Evolutionary conservation across 2,888 invertebrate genomes (phyloP).

Genomic region (Scaptomyza caliginosa): DNA sequence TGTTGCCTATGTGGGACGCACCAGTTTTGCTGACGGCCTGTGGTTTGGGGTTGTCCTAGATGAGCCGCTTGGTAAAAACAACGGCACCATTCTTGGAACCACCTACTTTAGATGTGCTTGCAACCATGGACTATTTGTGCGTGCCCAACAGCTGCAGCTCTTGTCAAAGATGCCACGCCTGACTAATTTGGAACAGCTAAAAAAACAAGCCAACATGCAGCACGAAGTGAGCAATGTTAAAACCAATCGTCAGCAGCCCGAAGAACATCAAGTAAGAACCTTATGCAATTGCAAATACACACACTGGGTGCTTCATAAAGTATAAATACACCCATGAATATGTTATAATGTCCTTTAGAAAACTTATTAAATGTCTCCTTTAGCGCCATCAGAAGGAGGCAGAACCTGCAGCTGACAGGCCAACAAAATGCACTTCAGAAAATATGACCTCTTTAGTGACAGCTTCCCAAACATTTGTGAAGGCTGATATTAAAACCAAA

Average conservation of each 20-base stretch:
- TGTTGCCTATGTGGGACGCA: slow-evolving; percentile 95
- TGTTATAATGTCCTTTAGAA: background rate
- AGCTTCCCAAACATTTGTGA: slow-evolving; percentile 30
- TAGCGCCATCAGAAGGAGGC: slow-evolving; percentile 25
- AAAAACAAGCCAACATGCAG: slow-evolving; percentile 51
- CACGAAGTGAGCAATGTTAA: slow-evolving; percentile 46
- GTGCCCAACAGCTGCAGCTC: slow-evolving; percentile 90
- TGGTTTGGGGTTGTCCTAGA: slow-evolving; percentile 98
- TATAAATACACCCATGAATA: no score
- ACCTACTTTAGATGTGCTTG: slow-evolving; percentile 97
- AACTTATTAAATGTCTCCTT: background rate
- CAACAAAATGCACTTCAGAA: slow-evolving; percentile 18
- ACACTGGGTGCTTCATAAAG: background rate
- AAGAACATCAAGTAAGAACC: slow-evolving; percentile 58
- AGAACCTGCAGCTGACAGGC: slow-evolving; percentile 19
- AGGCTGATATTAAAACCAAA: no score
- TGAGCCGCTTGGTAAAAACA: slow-evolving; percentile 97
- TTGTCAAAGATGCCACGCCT: slow-evolving; percentile 83
- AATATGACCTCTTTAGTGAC: slow-evolving; percentile 20
- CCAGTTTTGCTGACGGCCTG: slow-evolving; percentile 95
- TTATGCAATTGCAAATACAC: background rate
- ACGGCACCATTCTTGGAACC: slow-evolving; percentile 96
- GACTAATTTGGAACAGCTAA: slow-evolving; percentile 4
- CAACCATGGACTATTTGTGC: slow-evolving; percentile 97
- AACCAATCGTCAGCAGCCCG: slow-evolving; percentile 19